Percentiles rank a stretch among this genome's conserved stretches.
phyloP scores from a whole-genome alignment of 2,113 vertebrate species.

The Bufo gargarizans region DNA sequence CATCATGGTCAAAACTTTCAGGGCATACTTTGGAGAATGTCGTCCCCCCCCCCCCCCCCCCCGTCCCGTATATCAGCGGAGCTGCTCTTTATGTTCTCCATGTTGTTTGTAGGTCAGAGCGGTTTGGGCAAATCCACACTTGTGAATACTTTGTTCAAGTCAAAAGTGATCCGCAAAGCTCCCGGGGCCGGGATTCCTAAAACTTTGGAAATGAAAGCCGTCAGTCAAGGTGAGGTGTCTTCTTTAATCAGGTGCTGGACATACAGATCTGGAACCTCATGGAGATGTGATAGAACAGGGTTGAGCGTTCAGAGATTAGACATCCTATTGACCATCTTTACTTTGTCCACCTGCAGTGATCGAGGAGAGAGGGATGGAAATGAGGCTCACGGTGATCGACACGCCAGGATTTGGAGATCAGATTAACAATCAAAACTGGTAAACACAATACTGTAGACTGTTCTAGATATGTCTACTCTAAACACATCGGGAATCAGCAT shows the following conservation, averaged over 20 bases:
- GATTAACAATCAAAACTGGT: slow-evolving; percentile 92
- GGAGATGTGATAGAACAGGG: not conserved
- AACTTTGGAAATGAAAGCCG: slow-evolving; percentile 84
- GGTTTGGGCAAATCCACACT: slow-evolving; percentile 97
- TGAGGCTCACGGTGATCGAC: slow-evolving; percentile 88
- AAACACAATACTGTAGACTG: slow-evolving; percentile 47
- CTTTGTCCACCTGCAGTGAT: slow-evolving; percentile 72
- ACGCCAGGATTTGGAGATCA: slow-evolving; percentile 88
- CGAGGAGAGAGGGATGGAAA: slow-evolving; percentile 85
- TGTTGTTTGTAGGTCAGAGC: slow-evolving; percentile 82
- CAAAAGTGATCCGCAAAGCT: slow-evolving; percentile 88
- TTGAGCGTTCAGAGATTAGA: too few relatives aligned
- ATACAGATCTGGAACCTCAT: not conserved
- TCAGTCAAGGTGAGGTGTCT: slow-evolving; percentile 83
- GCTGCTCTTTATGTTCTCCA: not conserved
- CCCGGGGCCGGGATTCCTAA: slow-evolving; percentile 73
- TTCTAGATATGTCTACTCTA: not conserved
- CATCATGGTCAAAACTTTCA: too few relatives aligned
- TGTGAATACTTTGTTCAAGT: slow-evolving; percentile 96
- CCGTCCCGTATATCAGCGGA: too few relatives aligned
- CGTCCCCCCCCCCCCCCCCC: too few relatives aligned
- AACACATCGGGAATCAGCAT: too few relatives aligned
- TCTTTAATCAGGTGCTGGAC: too few relatives aligned
- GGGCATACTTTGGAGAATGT: too few relatives aligned
- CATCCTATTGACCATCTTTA: not conserved